These are phyloP conservation scores for Piaya cayana DNA, from an alignment of 2,113 vertebrate species.

Conservation along the genomic window DNA sequence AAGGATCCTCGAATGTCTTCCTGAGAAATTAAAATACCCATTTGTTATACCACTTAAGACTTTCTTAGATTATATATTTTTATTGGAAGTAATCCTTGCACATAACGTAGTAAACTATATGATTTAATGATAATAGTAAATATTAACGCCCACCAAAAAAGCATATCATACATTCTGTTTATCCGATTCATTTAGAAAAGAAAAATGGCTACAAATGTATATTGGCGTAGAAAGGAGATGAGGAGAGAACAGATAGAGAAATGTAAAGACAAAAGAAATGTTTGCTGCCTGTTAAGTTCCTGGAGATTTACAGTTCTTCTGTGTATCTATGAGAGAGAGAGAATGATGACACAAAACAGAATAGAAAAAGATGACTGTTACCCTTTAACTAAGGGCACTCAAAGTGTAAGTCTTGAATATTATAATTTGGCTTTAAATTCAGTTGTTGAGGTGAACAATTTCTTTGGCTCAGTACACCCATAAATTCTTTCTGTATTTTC, in stretches of 20 bases:
- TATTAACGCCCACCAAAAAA: neutral
- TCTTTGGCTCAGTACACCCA: neutral
- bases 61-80: neutral
- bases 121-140: neutral
- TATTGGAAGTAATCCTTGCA: neutral
- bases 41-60: neutral
- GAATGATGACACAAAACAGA: neutral
- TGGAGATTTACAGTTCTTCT: neutral
- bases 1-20: neutral
- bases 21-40: neutral
- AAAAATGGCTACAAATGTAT: neutral
- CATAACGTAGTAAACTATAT: rapidly evolving
- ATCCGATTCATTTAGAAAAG: neutral
- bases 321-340: neutral
- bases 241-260: neutral
- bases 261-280: neutral
- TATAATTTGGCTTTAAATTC: neutral
- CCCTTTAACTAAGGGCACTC: neutral
- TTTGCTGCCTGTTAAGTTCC: neutral
- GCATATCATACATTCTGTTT: neutral
- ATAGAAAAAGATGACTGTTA: neutral
- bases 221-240: neutral
- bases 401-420: neutral
- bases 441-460: neutral
- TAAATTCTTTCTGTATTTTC: neutral